Conservation (phyloP, 1,140 invertebrate genomes). For the Caenorhabditis inopinata region DNA sequence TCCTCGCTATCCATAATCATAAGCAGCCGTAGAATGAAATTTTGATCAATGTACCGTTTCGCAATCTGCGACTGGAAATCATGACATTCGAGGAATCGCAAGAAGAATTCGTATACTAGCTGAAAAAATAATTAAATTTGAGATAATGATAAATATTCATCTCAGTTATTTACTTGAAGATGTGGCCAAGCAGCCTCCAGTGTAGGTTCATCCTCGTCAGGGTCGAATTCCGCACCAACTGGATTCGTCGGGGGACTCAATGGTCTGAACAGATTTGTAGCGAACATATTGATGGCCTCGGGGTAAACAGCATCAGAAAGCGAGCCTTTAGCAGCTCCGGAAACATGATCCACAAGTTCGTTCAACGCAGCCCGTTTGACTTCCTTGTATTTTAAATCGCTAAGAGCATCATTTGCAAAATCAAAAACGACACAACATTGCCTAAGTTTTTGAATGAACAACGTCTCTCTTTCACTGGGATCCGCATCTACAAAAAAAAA, state of each 20-base stretch:
- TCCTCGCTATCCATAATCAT: conserved; percentile 65
- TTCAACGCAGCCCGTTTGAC: conserved; percentile 71
- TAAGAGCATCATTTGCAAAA: conserved; percentile 66
- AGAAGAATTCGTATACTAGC: conserved; percentile 65
- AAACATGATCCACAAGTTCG: conserved; percentile 66
- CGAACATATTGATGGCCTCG: conserved; percentile 66
- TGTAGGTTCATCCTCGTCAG: conserved; percentile 65
- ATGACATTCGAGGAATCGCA: conserved; percentile 63
- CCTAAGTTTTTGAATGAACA: conserved; percentile 70
- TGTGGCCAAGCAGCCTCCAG: conserved; percentile 66
- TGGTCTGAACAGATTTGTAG: conserved; percentile 64
- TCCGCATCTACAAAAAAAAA: conserved; percentile 77
- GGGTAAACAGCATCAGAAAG: conserved; percentile 8
- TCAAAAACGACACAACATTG: conserved; percentile 72
- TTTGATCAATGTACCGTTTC: conserved; percentile 65
- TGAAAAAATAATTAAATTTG: conserved; percentile 36
- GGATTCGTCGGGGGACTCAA: conserved; percentile 64
- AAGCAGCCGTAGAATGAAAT: conserved; percentile 54
- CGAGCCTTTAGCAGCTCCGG: background rate
- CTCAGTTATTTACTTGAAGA: conserved; percentile 65
- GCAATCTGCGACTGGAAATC: conserved; percentile 64
- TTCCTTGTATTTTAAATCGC: conserved; percentile 67
- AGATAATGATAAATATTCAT: background rate
- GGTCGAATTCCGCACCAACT: conserved; percentile 59
- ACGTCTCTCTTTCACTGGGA: conserved; percentile 67